Evolutionary conservation across 2,888 invertebrate genomes (phyloP).

Genomic region (Neuroscelio doddi): DNA sequence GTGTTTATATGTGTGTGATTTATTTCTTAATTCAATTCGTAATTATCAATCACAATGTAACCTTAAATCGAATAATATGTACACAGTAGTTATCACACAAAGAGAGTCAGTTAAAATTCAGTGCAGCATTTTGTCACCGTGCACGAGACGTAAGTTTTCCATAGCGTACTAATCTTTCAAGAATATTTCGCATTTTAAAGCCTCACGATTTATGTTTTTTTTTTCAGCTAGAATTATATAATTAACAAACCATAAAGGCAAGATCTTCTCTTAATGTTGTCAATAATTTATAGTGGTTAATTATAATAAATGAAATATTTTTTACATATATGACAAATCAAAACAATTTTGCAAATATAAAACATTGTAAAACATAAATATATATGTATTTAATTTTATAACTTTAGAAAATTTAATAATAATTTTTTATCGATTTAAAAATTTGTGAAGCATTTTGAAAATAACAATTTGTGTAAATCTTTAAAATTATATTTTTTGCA

Average conservation of each 20-base stretch:
- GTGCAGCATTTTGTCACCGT: conserved; percentile 6
- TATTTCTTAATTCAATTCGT: conserved; percentile 1
- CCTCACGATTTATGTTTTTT: not conserved
- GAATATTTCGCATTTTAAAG: conserved; percentile 12
- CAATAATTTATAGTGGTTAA: too few relatives aligned
- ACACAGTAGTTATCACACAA: conserved; percentile 55
- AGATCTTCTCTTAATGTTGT: too few relatives aligned
- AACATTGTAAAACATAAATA: too few relatives aligned
- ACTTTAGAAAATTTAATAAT: not conserved
- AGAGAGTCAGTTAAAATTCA: conserved; percentile 35
- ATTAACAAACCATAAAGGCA: too few relatives aligned
- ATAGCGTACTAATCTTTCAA: conserved; percentile 19
- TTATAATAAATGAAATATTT: too few relatives aligned
- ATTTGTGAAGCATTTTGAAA: too few relatives aligned
- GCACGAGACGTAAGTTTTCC: conserved; percentile 9
- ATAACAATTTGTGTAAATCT: too few relatives aligned
- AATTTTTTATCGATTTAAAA: not conserved
- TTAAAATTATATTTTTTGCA: too few relatives aligned
- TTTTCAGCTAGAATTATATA: too few relatives aligned
- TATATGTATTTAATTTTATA: conserved; percentile 2
- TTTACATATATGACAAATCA: too few relatives aligned
- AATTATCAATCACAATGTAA: conserved; percentile 32
- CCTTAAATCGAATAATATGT: conserved; percentile 51
- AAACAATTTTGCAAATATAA: too few relatives aligned
- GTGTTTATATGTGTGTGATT: too few relatives aligned